Evolutionary conservation across 1,140 invertebrate species (phyloP).

Genomic region (Atopsyche davidsoni): DNA sequence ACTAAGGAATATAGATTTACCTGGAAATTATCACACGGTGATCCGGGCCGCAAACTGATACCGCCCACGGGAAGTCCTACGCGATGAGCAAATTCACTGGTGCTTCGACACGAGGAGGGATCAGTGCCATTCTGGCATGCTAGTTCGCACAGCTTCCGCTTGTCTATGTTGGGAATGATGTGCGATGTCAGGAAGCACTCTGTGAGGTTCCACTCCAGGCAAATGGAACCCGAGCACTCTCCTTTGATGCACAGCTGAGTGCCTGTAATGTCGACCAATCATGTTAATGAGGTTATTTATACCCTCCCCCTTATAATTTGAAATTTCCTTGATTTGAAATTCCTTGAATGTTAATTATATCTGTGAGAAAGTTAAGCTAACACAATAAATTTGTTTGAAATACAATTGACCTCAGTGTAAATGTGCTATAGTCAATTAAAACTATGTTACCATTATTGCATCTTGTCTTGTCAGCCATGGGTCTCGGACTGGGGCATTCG

Average conservation of each 20-base stretch:
- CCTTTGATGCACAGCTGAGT: constrained; percentile 87
- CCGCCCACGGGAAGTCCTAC: constrained; percentile 76
- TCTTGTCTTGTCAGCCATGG: constrained; percentile 74
- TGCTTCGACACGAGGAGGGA: constrained; percentile 73
- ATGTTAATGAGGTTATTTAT: no score
- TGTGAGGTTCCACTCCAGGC: constrained; percentile 86
- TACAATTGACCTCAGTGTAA: no score
- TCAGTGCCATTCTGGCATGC: constrained; percentile 86
- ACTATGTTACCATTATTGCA: constrained; percentile 68
- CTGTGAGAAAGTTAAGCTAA: no score
- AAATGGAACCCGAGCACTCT: constrained; percentile 93
- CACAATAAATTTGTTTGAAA: no score
- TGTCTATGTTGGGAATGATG: constrained; percentile 73
- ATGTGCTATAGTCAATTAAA: no score
- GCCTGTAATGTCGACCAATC: no score
- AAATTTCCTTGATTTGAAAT: no score
- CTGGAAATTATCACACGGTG: constrained; percentile 97
- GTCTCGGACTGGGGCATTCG: constrained; percentile 75
- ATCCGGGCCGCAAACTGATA: constrained; percentile 85
- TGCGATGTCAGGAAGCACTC: constrained; percentile 94
- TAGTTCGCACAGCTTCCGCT: constrained; percentile 87
- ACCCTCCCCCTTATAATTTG: neutral
- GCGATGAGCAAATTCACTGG: constrained; percentile 69
- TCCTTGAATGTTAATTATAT: no score
- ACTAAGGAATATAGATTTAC: constrained; percentile 45